These are phyloP conservation scores for Rhizomys pruinosus DNA, from an alignment of 2,113 vertebrate genomes.

Conservation along the genomic window DNA sequence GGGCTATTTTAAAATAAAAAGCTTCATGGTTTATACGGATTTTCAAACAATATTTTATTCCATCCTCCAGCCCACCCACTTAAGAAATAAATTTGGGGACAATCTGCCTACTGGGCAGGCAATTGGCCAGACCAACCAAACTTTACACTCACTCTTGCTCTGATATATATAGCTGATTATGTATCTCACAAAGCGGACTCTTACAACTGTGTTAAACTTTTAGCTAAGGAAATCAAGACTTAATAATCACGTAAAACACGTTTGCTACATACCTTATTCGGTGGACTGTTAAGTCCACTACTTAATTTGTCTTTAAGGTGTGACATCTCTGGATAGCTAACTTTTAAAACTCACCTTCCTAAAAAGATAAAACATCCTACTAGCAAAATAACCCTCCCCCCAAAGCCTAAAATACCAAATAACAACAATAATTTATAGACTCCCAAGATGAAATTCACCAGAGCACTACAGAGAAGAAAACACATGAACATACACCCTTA, in stretches of 20 bases:
- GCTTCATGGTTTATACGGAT: background rate
- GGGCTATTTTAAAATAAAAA: constrained; percentile 41
- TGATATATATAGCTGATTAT: constrained; percentile 16
- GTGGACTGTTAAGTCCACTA: background rate
- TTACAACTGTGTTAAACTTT: constrained; percentile 20
- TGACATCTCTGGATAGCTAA: constrained; percentile 29
- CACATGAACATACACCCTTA: background rate
- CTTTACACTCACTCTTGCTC: background rate
- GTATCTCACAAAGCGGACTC: background rate
- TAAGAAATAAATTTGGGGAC: constrained; percentile 35
- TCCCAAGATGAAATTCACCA: background rate
- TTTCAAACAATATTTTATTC: constrained; percentile 54
- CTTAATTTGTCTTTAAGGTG: constrained; percentile 12
- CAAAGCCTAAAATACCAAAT: background rate
- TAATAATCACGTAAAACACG: constrained; percentile 7
- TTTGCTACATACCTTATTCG: background rate
- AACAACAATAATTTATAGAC: background rate
- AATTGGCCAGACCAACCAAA: constrained; percentile 40
- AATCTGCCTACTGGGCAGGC: background rate
- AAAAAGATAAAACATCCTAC: background rate
- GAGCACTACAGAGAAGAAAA: background rate
- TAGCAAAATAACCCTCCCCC: background rate
- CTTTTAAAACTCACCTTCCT: too few relatives aligned
- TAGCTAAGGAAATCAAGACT: constrained; percentile 39
- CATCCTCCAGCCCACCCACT: background rate